These are phyloP conservation scores for Dasysyrphus tricinctus DNA, from an alignment of 2,888 invertebrate species.

Conservation along the genomic window DNA sequence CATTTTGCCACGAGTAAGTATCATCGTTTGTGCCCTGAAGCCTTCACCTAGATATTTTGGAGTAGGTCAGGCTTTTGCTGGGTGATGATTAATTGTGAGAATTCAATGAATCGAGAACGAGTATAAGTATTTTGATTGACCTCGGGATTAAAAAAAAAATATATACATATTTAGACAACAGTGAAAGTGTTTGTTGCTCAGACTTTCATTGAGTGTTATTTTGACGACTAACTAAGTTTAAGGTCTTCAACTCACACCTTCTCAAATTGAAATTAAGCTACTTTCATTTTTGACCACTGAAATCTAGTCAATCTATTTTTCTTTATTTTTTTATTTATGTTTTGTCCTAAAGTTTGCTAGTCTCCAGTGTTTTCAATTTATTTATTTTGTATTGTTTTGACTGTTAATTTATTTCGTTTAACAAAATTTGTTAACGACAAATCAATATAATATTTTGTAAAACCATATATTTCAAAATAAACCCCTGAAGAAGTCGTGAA, in stretches of 20 bases:
- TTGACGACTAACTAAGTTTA: background rate
- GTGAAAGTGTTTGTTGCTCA: conserved; percentile 9
- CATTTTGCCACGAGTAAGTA: background rate
- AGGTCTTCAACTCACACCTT: background rate
- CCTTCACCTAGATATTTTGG: conserved; percentile 66
- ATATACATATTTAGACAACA: background rate
- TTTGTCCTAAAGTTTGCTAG: too few relatives aligned
- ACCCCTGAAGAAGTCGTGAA: too few relatives aligned
- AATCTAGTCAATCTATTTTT: too few relatives aligned
- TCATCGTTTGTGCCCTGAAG: conserved; percentile 46
- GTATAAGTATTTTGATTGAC: conserved; percentile 3
- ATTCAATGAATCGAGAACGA: conserved; percentile 8
- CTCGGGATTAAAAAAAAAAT: conserved; percentile 16
- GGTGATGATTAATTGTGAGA: conserved; percentile 57
- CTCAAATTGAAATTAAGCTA: background rate
- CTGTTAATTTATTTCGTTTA: too few relatives aligned
- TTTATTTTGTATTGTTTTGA: too few relatives aligned
- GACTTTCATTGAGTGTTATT: conserved; percentile 14
- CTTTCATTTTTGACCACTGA: background rate
- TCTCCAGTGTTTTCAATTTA: too few relatives aligned
- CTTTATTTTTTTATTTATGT: too few relatives aligned
- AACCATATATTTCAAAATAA: too few relatives aligned
- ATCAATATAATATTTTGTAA: too few relatives aligned
- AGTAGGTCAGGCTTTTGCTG: conserved; percentile 40
- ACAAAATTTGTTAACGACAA: too few relatives aligned